Evolutionary conservation across 2,888 invertebrate species (phyloP), one percentile per base, ranked within the genome.

Genomic region (Drosophila parthenogenetica): DNA sequence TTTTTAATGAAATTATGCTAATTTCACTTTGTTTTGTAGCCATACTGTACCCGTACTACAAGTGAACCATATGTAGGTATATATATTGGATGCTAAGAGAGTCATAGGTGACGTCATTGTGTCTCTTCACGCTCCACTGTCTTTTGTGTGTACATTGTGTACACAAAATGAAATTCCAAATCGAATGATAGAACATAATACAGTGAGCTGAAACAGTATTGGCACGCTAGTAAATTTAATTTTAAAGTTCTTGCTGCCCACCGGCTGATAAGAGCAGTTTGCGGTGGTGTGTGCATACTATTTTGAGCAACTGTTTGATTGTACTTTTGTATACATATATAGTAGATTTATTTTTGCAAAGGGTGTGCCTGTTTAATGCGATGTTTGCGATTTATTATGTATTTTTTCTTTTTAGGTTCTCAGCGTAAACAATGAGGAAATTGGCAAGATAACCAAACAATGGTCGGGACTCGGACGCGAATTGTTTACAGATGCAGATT

Each of bases 391-490:
- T 35, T 32, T 16, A 39, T 42, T 76, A 25, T 46, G 42, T 32
- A 5, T 16, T 43, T 19, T 10, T 25, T 11, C 5, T 40, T 91
- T 92, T 25, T 90, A 96, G 92, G 96, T 96, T 79, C 93, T 95
- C 89, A 95, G 96, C 2, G 93, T 93, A 58, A 96, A 97, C 91
- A 96, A 95, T 2, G 93, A 94, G 48, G 94, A 95, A 92, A 95
- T 98, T 55, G 98, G 98, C 1, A 94, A 94, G 90, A 97, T 98
- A 83, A 95, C 95, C 1, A 97, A 97, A 91, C 95, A 96, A 90
- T 98, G 97, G 97, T 94, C 96, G 0, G 97, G 97, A 0, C 87
- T 97, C 46, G 93, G 94, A 3, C 94, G 96, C 65, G 97, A 97
- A 92, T 92, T 94, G 63, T 97, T 97, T 91, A 96, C 97, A 0